phyloP scores from a whole-genome alignment of 2,797 vertebrate species.

The Onychomys leucogaster region DNA sequence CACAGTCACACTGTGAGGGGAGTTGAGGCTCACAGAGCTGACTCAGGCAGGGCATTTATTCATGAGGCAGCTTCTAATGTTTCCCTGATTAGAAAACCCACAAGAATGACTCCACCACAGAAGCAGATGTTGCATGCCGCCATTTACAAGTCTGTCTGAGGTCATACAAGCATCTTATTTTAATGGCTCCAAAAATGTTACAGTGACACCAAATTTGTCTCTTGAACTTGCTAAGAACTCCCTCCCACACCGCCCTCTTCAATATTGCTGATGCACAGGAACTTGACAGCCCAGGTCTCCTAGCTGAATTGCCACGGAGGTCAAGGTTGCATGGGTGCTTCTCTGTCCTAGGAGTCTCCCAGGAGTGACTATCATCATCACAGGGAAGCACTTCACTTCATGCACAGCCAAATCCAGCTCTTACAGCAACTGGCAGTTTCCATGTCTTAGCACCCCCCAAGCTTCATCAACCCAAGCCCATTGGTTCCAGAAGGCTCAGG shows the following conservation, averaged over 20 bases:
- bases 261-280: neutral
- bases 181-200: constrained; percentile 65
- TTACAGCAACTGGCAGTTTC: neutral
- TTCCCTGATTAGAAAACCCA: constrained; percentile 3
- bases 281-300: neutral
- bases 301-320: neutral
- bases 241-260: neutral
- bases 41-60: constrained; percentile 77
- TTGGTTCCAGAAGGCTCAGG: neutral
- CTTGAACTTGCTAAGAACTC: neutral
- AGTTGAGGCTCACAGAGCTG: neutral
- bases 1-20: neutral
- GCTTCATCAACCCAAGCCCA: neutral
- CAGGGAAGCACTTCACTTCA: neutral
- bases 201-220: constrained; percentile 1
- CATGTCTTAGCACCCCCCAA: neutral
- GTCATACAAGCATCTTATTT: constrained; percentile 59
- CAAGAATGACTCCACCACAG: constrained; percentile 20
- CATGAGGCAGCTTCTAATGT: constrained; percentile 60
- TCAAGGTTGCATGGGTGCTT: neutral
- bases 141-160: constrained; percentile 66
- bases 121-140: constrained; percentile 63
- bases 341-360: neutral
- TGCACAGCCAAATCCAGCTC: neutral
- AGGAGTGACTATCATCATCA: neutral